Evolutionary conservation across 2,797 vertebrate species (phyloP).

Genomic region (Darevskia mixta): DNA sequence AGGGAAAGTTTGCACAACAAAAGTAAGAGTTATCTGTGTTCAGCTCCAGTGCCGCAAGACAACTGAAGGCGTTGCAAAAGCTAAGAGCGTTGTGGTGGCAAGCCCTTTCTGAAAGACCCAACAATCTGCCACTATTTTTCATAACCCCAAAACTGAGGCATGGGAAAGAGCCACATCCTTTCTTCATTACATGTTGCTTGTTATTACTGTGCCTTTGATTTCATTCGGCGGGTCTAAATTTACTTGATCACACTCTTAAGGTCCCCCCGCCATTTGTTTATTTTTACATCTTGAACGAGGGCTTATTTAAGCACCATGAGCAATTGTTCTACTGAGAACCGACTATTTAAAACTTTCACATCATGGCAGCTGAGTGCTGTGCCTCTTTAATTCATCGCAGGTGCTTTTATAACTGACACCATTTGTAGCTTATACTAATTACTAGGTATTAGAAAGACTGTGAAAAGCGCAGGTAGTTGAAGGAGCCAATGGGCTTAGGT

Average conservation of each 20-base stretch:
- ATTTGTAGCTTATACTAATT: slow-evolving; percentile 60
- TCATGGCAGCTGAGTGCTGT: slow-evolving; percentile 49
- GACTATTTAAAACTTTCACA: slow-evolving; percentile 71
- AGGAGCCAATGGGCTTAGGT: slow-evolving; percentile 46
- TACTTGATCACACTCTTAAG: slow-evolving; percentile 52
- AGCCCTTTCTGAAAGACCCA: slow-evolving; percentile 59
- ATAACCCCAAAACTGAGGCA: slow-evolving; percentile 61
- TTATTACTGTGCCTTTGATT: slow-evolving; percentile 71
- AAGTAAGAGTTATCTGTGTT: slow-evolving; percentile 61
- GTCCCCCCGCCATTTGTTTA: slow-evolving; percentile 7
- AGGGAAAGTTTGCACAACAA: slow-evolving; percentile 65
- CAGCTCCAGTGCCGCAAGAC: slow-evolving; percentile 64
- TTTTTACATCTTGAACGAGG: slow-evolving; percentile 62
- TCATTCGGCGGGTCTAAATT: slow-evolving; percentile 68
- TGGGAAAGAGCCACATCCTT: slow-evolving; percentile 62
- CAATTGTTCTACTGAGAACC: slow-evolving; percentile 61
- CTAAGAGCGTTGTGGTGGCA: slow-evolving; percentile 57
- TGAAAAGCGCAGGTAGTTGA: slow-evolving; percentile 36
- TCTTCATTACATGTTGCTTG: slow-evolving; percentile 63
- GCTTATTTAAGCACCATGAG: slow-evolving; percentile 64
- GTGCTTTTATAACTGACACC: slow-evolving; percentile 59
- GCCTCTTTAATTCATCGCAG: slow-evolving; percentile 55
- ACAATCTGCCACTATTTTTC: slow-evolving; percentile 67
- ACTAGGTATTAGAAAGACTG: slow-evolving; percentile 37
- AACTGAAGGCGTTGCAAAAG: slow-evolving; percentile 52